A percentile compares a stretch with the other conserved stretches of the same genome.
Evolutionary conservation across 2,888 invertebrate species (phyloP).

Genomic region (Epinotia bilunana): DNA sequence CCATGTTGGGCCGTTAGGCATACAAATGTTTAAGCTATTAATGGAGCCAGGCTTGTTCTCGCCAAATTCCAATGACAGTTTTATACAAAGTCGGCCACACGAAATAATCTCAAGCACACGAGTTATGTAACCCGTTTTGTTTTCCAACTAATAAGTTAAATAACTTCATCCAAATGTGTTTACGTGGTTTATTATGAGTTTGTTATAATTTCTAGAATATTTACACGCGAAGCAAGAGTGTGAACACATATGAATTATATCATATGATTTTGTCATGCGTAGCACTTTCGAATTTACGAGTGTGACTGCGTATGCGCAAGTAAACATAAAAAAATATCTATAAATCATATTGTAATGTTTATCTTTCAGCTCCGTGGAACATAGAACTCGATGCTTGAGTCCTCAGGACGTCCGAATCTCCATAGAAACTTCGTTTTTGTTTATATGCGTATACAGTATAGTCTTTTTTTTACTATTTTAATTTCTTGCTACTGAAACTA

Average conservation of each 20-base stretch:
- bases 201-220: constrained; percentile 30
- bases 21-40: no score
- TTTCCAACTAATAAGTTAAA: constrained; percentile 33
- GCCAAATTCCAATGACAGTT: no score
- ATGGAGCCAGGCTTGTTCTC: no score
- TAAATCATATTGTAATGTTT: background rate
- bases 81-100: no score
- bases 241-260: constrained; percentile 31
- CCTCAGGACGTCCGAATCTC: no score
- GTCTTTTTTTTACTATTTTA: no score
- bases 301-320: background rate
- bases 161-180: constrained; percentile 31
- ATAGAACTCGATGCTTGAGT: no score
- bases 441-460: no score
- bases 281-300: constrained; percentile 24
- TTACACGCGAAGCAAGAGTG: constrained; percentile 25
- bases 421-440: no score
- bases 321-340: background rate
- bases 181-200: constrained; percentile 30
- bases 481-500: no score
- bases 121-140: constrained; percentile 38
- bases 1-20: no score
- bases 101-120: background rate
- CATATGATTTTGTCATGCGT: constrained; percentile 12
- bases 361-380: background rate